A percentile compares a stretch with the other conserved stretches of the same genome.
Evolutionary conservation across 2,797 vertebrate species (phyloP).

Genomic region (Myripristis jacobus): DNA sequence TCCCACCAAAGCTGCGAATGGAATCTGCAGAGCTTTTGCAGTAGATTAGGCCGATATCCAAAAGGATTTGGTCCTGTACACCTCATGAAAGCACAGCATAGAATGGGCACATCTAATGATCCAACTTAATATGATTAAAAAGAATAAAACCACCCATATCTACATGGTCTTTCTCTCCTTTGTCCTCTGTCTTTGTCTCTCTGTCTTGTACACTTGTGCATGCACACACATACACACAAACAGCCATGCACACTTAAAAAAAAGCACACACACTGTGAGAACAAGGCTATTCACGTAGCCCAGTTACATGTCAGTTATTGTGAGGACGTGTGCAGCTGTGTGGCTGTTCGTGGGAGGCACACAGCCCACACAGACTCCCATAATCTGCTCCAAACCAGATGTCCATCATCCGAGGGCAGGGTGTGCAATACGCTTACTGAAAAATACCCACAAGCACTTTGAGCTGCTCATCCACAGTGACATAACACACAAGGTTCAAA

Average conservation of each 20-base stretch:
- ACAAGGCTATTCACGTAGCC: conserved; percentile 26
- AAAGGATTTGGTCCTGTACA: conserved; percentile 74
- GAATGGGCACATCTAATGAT: conserved; percentile 76
- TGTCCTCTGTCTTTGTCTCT: conserved; percentile 1
- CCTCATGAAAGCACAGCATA: conserved; percentile 71
- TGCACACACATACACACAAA: conserved; percentile 5
- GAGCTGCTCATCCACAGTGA: conserved; percentile 53
- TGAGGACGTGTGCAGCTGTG: conserved; percentile 55
- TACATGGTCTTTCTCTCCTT: conserved; percentile 3
- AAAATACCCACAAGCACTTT: conserved; percentile 34
- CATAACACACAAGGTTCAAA: conserved; percentile 21
- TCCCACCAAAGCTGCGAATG: conserved; percentile 56
- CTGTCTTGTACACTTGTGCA: neutral
- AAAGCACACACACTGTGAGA: conserved; percentile 12
- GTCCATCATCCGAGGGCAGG: conserved; percentile 48
- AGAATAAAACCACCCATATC: conserved; percentile 62
- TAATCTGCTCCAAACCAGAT: conserved; percentile 68
- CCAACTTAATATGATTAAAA: conserved; percentile 79
- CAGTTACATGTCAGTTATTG: conserved; percentile 40
- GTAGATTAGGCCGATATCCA: conserved; percentile 79
- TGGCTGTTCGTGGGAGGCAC: conserved; percentile 50
- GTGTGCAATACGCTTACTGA: conserved; percentile 35
- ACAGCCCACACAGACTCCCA: conserved; percentile 32
- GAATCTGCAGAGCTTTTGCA: conserved; percentile 63
- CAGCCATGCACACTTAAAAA: neutral